These are phyloP conservation scores for Cherax destructor DNA, from an alignment of 1,140 invertebrate genomes.

Conservation along the genomic window DNA sequence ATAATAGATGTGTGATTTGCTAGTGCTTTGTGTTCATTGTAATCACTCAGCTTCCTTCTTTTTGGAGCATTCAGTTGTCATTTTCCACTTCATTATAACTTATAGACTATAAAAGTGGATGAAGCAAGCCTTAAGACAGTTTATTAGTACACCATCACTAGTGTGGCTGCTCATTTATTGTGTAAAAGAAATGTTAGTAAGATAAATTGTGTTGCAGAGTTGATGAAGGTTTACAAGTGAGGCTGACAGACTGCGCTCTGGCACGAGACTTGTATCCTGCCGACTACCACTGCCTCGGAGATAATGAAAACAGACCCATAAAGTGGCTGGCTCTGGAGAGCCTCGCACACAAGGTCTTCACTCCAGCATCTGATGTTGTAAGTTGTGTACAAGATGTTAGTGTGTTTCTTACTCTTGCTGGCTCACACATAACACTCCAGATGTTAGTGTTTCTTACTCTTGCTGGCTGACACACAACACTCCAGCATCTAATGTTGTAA, in stretches of 20 bases:
- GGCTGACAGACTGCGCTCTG: constrained; percentile 93
- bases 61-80: no score
- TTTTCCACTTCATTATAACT: no score
- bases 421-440: constrained; percentile 81
- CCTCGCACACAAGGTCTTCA: constrained; percentile 89
- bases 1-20: no score
- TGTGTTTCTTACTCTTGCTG: no score
- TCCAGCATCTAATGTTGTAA: constrained; percentile 91
- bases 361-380: constrained; percentile 91
- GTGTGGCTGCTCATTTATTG: no score
- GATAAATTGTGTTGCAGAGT: constrained; percentile 78
- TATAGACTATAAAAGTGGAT: no score
- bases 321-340: constrained; percentile 93
- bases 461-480: constrained; percentile 90
- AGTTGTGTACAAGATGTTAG: constrained; percentile 73
- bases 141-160: no score
- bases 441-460: no score
- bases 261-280: constrained; percentile 94
- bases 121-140: no score
- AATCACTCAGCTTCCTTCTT: no score
- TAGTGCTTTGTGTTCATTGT: no score
- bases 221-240: constrained; percentile 91
- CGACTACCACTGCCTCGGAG: constrained; percentile 95
- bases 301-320: constrained; percentile 95
- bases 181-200: no score